phyloP scores from a whole-genome alignment of 2,888 invertebrate species.

The Malthinus flaveolus region DNA sequence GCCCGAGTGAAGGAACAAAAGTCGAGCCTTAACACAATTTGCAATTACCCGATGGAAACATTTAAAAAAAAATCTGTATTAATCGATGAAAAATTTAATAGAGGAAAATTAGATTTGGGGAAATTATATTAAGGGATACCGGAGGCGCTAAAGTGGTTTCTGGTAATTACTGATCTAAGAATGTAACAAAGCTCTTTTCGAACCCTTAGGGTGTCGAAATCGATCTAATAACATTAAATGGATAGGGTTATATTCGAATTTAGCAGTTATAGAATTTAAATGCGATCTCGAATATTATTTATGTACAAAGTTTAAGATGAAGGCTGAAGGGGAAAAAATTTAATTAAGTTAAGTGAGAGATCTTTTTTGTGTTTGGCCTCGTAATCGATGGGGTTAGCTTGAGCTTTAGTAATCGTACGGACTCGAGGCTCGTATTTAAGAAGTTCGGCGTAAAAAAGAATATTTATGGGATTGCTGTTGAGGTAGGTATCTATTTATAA shows the following conservation, averaged over 20 bases:
- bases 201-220: slow-evolving; percentile 36
- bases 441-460: no score
- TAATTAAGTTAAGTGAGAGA: background rate
- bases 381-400: no score
- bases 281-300: background rate
- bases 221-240: slow-evolving; percentile 30
- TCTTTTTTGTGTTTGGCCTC: no score
- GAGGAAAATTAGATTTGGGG: slow-evolving; percentile 11
- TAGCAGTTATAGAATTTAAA: background rate
- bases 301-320: background rate
- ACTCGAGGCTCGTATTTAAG: no score
- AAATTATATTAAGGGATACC: slow-evolving; percentile 11
- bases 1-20: no score
- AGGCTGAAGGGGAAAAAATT: background rate
- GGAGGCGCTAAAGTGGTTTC: slow-evolving; percentile 40
- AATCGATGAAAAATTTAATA: background rate
- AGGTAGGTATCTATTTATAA: no score
- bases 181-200: slow-evolving; percentile 36
- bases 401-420: no score
- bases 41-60: no score
- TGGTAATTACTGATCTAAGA: slow-evolving; percentile 42
- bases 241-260: slow-evolving; percentile 1
- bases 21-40: no score
- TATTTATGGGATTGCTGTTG: no score
- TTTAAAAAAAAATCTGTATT: background rate